Evolutionary conservation across 2,113 vertebrate species (phyloP), one percentile per base, ranked within the genome.

Genomic region (Callithrix jacchus): DNA sequence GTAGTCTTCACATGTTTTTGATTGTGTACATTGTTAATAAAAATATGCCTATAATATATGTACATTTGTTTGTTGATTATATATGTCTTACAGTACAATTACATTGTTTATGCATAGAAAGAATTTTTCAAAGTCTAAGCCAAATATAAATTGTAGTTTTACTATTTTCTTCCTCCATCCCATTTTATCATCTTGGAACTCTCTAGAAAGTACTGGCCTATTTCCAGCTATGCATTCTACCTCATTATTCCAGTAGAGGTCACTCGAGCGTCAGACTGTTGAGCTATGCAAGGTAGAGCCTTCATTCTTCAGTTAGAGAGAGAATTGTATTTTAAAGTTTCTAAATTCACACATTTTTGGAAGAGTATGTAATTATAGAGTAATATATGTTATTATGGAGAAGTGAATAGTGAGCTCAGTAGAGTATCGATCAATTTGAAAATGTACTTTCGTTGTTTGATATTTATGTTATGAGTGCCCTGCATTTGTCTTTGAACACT

Each of bases 181-280:
- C 58, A 3, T 58, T 88, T 40, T 35, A 32, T 92, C 11, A 1
- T 66, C 25, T 81, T 83, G 11, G 23, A 84, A 7, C 11, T 16
- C 6, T 86, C 74, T 89, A 70, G 49, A 94, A 86, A 80, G 56
- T 20, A 58, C 32, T 79, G 25, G 20, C 68, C 74, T 20, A 89
- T n/a, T 40, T 35, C 79, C 42, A 88, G 32, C 42, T 85, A 87
- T 30, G 68, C 68, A 40, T 85, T 96, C 6, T 70, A 17, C 70
- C 54, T 54, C 4, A 1, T 87, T 94, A 12, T 90, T 64, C 96
- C 96, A 94, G 96, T 89, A 97, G 97, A 94, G 74, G 96, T 91
- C 95, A 96, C 76, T 45, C 83, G 89, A 87, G 64, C 32, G 32
- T 56, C 74, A 64, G 37, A 42, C 37, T 73, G 30, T 81, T 95